Evolutionary conservation across 2,888 invertebrate species (phyloP).

Genomic region (Eudasyphora cyanicolor): DNA sequence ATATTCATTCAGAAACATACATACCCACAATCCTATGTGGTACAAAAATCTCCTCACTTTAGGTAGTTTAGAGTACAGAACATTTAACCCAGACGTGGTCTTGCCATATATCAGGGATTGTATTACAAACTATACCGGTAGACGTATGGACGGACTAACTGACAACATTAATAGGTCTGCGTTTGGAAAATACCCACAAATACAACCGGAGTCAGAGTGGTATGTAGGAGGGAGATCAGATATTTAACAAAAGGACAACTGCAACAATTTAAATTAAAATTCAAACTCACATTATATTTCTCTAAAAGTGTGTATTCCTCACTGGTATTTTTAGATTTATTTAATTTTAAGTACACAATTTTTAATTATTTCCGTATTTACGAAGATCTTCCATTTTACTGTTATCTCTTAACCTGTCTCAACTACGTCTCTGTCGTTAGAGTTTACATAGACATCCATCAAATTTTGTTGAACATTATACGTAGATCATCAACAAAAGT

Average conservation of each 20-base stretch:
- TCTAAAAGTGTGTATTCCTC: too few species aligned
- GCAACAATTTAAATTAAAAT: too few species aligned
- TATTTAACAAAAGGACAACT: too few species aligned
- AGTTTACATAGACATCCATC: constrained; percentile 48
- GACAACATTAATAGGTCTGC: constrained; percentile 28
- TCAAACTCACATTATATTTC: too few species aligned
- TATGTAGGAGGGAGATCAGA: not conserved
- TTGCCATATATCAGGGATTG: not conserved
- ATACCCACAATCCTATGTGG: constrained; percentile 16
- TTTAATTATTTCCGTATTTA: too few species aligned
- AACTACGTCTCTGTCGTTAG: constrained; percentile 13
- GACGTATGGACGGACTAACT: not conserved
- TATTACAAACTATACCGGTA: constrained; percentile 12
- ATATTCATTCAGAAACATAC: constrained; percentile 43
- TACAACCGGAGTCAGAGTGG: not conserved
- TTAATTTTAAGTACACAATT: too few species aligned
- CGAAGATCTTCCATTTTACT: too few species aligned
- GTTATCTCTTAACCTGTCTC: too few species aligned
- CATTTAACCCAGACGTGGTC: constrained; percentile 52
- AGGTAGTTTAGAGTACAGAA: constrained; percentile 10
- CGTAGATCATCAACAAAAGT: constrained; percentile 55
- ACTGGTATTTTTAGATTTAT: too few species aligned
- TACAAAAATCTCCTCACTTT: not conserved
- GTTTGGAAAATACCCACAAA: constrained; percentile 1
- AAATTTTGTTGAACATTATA: constrained; percentile 58